phyloP scores from a whole-genome alignment of 2,888 invertebrate species.

The Brassicogethes aeneus region DNA sequence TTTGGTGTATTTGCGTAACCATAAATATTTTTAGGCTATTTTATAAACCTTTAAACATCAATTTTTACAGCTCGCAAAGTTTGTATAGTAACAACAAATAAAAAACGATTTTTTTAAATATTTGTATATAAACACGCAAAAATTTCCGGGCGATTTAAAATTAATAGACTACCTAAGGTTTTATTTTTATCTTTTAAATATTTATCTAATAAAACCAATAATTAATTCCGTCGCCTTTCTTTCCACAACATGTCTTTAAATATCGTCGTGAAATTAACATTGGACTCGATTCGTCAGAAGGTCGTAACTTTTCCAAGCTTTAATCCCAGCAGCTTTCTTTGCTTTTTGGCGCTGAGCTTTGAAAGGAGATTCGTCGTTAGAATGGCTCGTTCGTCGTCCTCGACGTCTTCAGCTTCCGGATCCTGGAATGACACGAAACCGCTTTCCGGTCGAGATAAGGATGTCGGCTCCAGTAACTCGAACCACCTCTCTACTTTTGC shows the following conservation, averaged over 20 bases:
- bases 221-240: slow-evolving; percentile 1
- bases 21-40: too few species aligned
- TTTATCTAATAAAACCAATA: slow-evolving; percentile 5
- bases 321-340: slow-evolving; percentile 57
- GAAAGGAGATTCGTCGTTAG: slow-evolving; percentile 57
- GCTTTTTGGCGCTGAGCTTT: slow-evolving; percentile 61
- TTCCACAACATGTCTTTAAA: too few species aligned
- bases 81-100: too few species aligned
- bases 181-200: too few species aligned
- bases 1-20: too few species aligned
- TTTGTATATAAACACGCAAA: too few species aligned
- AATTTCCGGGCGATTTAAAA: too few species aligned
- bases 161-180: too few species aligned
- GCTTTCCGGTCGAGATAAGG: slow-evolving; percentile 66
- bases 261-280: too few species aligned
- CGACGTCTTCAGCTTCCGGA: slow-evolving; percentile 41
- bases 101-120: too few species aligned
- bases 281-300: slow-evolving; percentile 46
- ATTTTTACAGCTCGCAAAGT: too few species aligned
- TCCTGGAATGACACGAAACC: slow-evolving; percentile 62
- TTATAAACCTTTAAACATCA: too few species aligned
- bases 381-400: slow-evolving; percentile 52
- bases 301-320: slow-evolving; percentile 65
- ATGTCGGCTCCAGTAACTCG: slow-evolving; percentile 55
- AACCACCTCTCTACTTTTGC: slow-evolving; percentile 79